Base-by-base conservation (phyloP, 2,113 vertebrate genomes). In the Periophthalmus modestus region DNA sequence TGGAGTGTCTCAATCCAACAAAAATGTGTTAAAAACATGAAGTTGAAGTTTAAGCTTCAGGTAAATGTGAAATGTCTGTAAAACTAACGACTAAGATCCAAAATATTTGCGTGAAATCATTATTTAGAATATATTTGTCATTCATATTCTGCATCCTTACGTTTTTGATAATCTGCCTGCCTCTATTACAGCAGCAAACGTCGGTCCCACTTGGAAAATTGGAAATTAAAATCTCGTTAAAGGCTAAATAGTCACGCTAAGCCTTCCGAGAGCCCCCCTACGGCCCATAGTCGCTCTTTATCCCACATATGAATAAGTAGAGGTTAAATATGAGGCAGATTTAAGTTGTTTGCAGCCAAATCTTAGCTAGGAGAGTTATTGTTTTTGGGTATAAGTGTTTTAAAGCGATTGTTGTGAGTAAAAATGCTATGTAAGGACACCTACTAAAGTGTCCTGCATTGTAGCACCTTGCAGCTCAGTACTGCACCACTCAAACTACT, bases 401-500 rank as follows among this genome's bases (percentile, higher is more conserved):
- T 19, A 50, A 43, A 46, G 43, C 62, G 57, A 78, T 79, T 58
- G 55, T 54, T 73, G 50, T 82, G 18, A 73, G 76, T 82, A 79
- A 76, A 70, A 72, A 81, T 85, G 13, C 77, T 73, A 71, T 66
- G 62, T 77, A 68, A 57, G 58, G 34, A 39, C 58, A 68, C 72
- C 68, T 73, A 74, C 70, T 71, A 69, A 84, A 82, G 72, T 77
- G 73, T 85, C 81, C 82, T 86, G 85, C 77, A 75, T 82, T 71
- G 57, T 82, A 76, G 79, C 83, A 82, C 84, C 78, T 88, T 82
- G 75, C 82, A 84, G 72, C 73, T 77, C 82, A 13, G 71, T 74
- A 86, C 85, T 91, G 87, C 87, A 85, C 84, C 82, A 89, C 80
- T 87, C 4, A 18, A 75, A 80, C 84, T 76, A 88, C 92, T 92